phyloP scores from a whole-genome alignment of 2,113 vertebrate species.

The Rhombomys opimus region DNA sequence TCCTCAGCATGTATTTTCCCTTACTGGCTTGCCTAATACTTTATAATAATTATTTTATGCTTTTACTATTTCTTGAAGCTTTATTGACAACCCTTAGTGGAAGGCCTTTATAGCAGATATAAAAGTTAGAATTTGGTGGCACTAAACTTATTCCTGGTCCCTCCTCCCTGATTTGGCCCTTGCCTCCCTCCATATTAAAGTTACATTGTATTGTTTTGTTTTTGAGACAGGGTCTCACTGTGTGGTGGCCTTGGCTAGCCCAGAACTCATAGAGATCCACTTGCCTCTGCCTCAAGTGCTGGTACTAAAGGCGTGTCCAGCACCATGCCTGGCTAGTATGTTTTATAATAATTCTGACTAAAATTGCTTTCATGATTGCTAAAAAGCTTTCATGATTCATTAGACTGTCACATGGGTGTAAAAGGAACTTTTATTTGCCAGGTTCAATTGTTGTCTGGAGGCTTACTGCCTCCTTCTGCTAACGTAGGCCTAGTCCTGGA shows the following conservation, averaged over 20 bases:
- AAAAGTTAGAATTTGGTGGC: slow-evolving; percentile 15
- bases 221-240: background rate
- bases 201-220: background rate
- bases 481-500: too few species aligned
- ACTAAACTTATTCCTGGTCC: background rate
- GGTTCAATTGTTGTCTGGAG: too few species aligned
- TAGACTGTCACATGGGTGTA: background rate
- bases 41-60: slow-evolving; percentile 5
- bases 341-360: background rate
- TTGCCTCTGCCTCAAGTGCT: background rate
- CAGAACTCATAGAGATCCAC: background rate
- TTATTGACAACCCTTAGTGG: slow-evolving; percentile 12
- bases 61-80: background rate
- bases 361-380: background rate
- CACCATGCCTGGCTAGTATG: background rate
- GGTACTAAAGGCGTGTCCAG: background rate
- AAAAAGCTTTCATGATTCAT: background rate
- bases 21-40: background rate
- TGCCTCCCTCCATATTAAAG: background rate
- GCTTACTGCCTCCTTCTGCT: too few species aligned
- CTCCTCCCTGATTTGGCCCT: background rate
- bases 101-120: background rate
- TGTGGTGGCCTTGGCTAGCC: background rate
- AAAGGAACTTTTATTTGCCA: too few species aligned
- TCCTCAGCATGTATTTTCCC: background rate